Conservation (phyloP, 2,888 invertebrate species). For the Chrysodeixis includens region DNA sequence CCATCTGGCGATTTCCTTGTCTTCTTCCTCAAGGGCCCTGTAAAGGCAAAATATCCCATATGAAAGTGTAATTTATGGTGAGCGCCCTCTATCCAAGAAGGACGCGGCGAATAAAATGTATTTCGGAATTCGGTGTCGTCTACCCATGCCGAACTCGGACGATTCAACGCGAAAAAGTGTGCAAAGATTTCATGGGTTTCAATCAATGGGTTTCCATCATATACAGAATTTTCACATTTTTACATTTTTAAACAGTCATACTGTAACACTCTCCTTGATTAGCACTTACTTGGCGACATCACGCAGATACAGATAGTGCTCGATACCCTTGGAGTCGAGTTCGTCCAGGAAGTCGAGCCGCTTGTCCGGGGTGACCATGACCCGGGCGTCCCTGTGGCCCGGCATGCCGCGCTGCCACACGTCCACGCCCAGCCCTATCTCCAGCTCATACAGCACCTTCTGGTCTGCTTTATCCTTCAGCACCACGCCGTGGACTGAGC, state of each 20-base stretch:
- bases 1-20: constrained; percentile 28
- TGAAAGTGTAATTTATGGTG: too few species aligned
- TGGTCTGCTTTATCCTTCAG: constrained; percentile 52
- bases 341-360: constrained; percentile 49
- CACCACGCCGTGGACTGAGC: constrained; percentile 64
- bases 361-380: constrained; percentile 66
- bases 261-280: too few species aligned
- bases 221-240: too few species aligned
- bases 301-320: constrained; percentile 59
- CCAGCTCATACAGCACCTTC: constrained; percentile 53
- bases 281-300: constrained; percentile 69
- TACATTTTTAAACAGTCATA: too few species aligned
- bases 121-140: too few species aligned
- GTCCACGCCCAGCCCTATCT: constrained; percentile 60
- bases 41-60: too few species aligned
- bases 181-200: too few species aligned
- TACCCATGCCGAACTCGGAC: too few species aligned
- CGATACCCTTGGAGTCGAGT: constrained; percentile 57
- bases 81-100: too few species aligned
- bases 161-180: too few species aligned
- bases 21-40: constrained; percentile 43
- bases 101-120: too few species aligned
- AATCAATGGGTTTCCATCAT: too few species aligned
- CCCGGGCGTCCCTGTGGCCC: constrained; percentile 59
- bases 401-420: constrained; percentile 67